Base-by-base conservation (phyloP, 1,140 invertebrate genomes). In the Ceratina calcarata region DNA sequence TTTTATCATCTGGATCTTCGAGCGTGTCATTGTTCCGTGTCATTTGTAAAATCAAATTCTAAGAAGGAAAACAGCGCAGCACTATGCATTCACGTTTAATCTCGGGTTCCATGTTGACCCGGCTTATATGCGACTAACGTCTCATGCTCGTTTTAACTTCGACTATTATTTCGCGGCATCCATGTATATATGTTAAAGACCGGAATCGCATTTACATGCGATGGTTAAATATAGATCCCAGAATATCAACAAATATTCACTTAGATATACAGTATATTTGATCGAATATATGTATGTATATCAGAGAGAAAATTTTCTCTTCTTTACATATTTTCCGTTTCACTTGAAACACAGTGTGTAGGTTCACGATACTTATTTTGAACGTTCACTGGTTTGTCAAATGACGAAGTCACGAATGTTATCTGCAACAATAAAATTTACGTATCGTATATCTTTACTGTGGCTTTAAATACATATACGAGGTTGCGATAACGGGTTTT, bases 1-100 rank as follows among this genome's bases (percentile, higher is more conserved):
- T 32, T 89, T 84, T 67, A 89, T 88, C 53, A 81, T 90, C 66
- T 86, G 89, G 64, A 88, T 91, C 84, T 86, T 90, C 27, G 80
- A 86, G 57, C 73, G 87, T 73, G 81, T 90, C 90, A 91, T 91
- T 76, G 58, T 82, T 49, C 13, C 37, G 51, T 76, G 80, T 83
- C 89, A 89, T 89, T 80, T 84, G 85, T 81, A 73, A 65, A 58
- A 80, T 57, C 60, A 49, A 53, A 66, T 64, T 72, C 75, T 72
- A 74, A 37, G 65, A 62, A 27, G 55, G 73, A 67, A 60, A 72
- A 78, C 37, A 49, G 20, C 57, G 18, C 32, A 20, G 37, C 62
- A 79, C 78, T 79, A 73, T 53, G 55, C 37, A 7, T 74, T 67
- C 45, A 73, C 64, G 58, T 77, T 77, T 62, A 58, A 62, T 27